Evolutionary conservation across 2,797 vertebrate species (phyloP).

Genomic region (Paedocypris micromegethes): DNA sequence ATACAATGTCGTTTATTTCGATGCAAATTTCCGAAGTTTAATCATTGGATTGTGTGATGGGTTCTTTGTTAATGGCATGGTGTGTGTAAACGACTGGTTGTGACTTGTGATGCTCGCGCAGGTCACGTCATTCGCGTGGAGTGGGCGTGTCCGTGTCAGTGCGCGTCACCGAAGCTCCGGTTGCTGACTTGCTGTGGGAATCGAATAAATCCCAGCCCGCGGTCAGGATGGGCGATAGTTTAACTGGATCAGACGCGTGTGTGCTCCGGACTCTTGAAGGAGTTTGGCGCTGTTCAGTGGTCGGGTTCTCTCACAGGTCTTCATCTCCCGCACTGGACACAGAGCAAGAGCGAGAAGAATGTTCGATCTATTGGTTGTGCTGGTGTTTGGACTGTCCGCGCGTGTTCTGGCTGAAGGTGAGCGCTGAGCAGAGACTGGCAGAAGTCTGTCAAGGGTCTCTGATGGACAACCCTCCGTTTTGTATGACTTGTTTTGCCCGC

Average conservation of each 20-base stretch:
- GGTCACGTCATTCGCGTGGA: conserved; percentile 16
- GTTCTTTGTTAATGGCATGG: too few species aligned
- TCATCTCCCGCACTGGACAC: conserved; percentile 26
- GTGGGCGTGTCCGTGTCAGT: conserved; percentile 59
- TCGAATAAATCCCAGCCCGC: conserved; percentile 64
- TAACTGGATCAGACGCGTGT: conserved; percentile 54
- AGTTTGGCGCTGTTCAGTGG: conserved; percentile 9
- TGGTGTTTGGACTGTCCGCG: conserved; percentile 71
- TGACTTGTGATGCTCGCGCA: background rate
- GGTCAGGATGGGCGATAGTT: conserved; percentile 61
- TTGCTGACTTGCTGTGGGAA: conserved; percentile 67
- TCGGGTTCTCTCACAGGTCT: conserved; percentile 26
- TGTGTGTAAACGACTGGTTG: too few species aligned
- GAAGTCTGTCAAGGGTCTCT: too few species aligned
- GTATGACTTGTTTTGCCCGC: too few species aligned
- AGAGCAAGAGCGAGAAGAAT: conserved; percentile 53
- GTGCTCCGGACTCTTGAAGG: conserved; percentile 46
- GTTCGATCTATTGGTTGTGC: conserved; percentile 61
- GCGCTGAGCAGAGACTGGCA: conserved; percentile 29
- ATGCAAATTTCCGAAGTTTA: too few species aligned
- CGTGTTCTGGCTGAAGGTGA: conserved; percentile 65
- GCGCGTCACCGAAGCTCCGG: conserved; percentile 63
- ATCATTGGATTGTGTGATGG: too few species aligned
- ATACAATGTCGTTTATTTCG: too few species aligned
- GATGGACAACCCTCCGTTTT: too few species aligned